Conservation (phyloP, 2,797 vertebrate genomes). For the Oreortyx pictus region DNA sequence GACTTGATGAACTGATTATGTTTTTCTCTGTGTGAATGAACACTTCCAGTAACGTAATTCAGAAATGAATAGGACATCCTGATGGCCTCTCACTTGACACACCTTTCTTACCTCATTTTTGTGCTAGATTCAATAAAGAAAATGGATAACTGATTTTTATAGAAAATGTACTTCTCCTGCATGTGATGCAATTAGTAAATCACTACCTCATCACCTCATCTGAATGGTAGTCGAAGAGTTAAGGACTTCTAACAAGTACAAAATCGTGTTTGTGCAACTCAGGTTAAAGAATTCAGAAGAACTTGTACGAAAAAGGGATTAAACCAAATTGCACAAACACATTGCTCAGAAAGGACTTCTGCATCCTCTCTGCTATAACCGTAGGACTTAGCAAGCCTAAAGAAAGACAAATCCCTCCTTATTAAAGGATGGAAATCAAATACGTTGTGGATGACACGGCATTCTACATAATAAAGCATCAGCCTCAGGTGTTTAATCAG, state of each 20-base stretch:
- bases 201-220: neutral
- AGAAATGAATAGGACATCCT: neutral
- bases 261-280: neutral
- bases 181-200: neutral
- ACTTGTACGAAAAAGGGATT: neutral
- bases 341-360: neutral
- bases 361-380: neutral
- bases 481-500: neutral
- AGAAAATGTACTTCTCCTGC: neutral
- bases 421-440: neutral
- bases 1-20: too few species aligned
- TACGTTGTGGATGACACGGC: neutral
- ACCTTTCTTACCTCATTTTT: neutral
- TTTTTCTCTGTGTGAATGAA: neutral
- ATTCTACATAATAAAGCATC: neutral
- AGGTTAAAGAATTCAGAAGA: neutral
- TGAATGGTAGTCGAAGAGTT: neutral
- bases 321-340: neutral
- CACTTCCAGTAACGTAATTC: neutral
- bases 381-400: neutral
- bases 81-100: neutral
- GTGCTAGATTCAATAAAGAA: neutral
- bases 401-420: neutral
- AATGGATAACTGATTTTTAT: neutral
- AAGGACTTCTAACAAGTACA: neutral